Base-by-base conservation (phyloP, 2,888 invertebrate species). In the Pantelozetes paolii region DNA sequence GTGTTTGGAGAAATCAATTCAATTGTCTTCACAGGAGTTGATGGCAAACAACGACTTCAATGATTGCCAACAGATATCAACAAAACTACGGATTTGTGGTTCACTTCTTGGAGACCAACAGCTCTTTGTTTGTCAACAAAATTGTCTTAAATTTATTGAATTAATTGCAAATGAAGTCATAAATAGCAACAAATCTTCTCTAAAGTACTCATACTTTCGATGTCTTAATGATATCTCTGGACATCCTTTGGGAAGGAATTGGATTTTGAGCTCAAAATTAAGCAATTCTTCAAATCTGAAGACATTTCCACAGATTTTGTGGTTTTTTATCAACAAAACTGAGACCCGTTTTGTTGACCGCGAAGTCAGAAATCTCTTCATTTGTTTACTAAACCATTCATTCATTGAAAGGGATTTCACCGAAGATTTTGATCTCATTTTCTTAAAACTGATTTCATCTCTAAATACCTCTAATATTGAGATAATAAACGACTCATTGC, bases 361-460 rank as follows among this genome's bases (percentile, higher is more conserved):
- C 9, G 64, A 64, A 64, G 64, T 64, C 6, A 18, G 8, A n/a
- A 15, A 64, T n/a, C 36, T 64, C 9, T 64, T 64, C 36, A 36
- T 64, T 30, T 20, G 36, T 64, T 64, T 64, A 64, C n/a, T 64
- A n/a, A 64, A 64, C 36, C 64, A 64, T 20, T 64, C 64, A n/a
- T 40, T 64, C n/a, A 30, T 11, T 64, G 36, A 32, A 20, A 30
- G 9, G 2, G 11, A 36, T 30, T 64, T 64, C 2, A 9, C 36
- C 9, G 32, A 64, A 64, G n/a, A 28, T 8, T 28, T 64, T 5
- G 20, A 36, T 36, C 20, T 3, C 26, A 30, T 57, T 26, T 23
- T 57, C 3, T 1, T 13, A 11, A 18, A 57, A 57, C 11, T 57
- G 28, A 26, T 57, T 57, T 57, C 57, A 23, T 26, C 57, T 1